Percentiles rank a stretch among this genome's conserved stretches.
Evolutionary conservation across 2,113 vertebrate species (phyloP).

Genomic region (Psammodynastes pulverulentus): DNA sequence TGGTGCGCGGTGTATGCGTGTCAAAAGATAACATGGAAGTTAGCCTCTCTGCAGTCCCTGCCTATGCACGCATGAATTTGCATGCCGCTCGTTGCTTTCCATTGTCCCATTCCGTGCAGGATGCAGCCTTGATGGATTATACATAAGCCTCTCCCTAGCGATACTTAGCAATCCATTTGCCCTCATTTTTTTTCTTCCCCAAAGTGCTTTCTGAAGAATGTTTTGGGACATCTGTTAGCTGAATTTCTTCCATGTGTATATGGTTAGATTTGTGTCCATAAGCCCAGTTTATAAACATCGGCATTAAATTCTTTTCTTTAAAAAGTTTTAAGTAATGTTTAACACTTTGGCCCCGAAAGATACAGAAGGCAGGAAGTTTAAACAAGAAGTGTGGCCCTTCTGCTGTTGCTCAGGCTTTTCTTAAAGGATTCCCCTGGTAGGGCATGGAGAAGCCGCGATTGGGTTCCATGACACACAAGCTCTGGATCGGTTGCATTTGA

Average conservation of each 20-base stretch:
- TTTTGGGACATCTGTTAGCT: slow-evolving; percentile 45
- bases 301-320: slow-evolving; percentile 22
- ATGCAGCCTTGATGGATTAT: background rate
- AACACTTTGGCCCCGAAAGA: slow-evolving; percentile 33
- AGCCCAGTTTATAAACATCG: slow-evolving; percentile 51
- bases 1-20: fast-evolving
- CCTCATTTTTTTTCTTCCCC: slow-evolving; percentile 20
- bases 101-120: background rate
- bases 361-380: slow-evolving; percentile 23
- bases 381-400: background rate
- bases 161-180: background rate
- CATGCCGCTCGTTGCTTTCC: background rate
- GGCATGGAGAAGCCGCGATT: background rate
- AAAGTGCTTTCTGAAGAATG: slow-evolving; percentile 1
- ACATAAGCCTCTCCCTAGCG: background rate
- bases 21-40: background rate
- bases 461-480: background rate
- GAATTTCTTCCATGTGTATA: slow-evolving; percentile 42
- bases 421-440: slow-evolving; percentile 3
- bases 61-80: fast-evolving
- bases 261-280: slow-evolving; percentile 30
- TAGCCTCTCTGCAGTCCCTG: fast-evolving
- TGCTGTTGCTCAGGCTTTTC: slow-evolving; percentile 1
- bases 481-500: background rate
- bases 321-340: slow-evolving; percentile 23